phyloP scores from a whole-genome alignment of 1,140 invertebrate species.

The Sinonovacula constricta region DNA sequence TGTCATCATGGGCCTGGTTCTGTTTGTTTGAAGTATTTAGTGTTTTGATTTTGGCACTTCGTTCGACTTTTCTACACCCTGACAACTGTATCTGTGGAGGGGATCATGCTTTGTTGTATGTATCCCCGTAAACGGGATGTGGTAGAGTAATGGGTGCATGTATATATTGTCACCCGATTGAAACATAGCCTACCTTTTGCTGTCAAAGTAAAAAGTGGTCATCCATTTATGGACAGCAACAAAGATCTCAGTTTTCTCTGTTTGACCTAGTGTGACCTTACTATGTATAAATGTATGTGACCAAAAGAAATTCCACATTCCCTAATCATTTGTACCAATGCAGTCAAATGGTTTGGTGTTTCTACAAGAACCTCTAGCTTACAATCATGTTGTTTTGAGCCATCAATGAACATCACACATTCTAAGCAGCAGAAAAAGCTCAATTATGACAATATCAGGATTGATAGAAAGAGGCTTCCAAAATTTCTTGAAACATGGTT shows the following conservation, averaged over 20 bases:
- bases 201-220: not conserved
- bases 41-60: slow-evolving; percentile 2
- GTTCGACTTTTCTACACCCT: slow-evolving; percentile 19
- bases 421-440: too few species aligned
- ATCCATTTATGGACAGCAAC: slow-evolving; percentile 2
- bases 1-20: slow-evolving; percentile 7
- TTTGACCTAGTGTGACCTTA: not conserved
- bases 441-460: too few species aligned
- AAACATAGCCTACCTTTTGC: slow-evolving; percentile 7
- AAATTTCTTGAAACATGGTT: too few species aligned
- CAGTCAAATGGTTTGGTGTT: slow-evolving; percentile 1
- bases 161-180: slow-evolving; percentile 2
- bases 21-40: slow-evolving; percentile 6
- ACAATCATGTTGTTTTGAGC: slow-evolving; percentile 1
- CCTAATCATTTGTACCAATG: not conserved
- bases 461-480: too few species aligned
- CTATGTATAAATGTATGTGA: too few species aligned
- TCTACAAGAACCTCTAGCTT: not conserved
- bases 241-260: not conserved
- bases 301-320: not conserved
- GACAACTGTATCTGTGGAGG: not conserved
- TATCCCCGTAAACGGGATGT: slow-evolving; percentile 16
- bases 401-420: slow-evolving; percentile 26
- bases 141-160: slow-evolving; percentile 24
- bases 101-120: slow-evolving; percentile 6